Conservation (phyloP, 2,888 invertebrate species). For the Agriopis marginaria region DNA sequence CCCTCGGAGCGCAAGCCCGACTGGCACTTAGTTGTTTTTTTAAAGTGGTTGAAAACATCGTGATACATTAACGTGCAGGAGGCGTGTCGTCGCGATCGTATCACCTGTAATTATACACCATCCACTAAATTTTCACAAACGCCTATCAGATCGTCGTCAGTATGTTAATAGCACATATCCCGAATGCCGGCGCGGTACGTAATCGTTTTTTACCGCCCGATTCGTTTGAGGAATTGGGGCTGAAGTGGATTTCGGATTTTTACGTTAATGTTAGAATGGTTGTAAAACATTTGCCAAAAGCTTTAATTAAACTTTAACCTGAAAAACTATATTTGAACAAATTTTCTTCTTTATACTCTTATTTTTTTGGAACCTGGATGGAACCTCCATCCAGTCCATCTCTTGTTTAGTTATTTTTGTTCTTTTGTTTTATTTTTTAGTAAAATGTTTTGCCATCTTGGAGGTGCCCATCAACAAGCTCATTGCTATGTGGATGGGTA, state of each 20-base stretch:
- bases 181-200: slow-evolving; percentile 67
- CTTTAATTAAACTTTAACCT: no score
- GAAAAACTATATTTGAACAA: no score
- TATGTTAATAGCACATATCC: slow-evolving; percentile 80
- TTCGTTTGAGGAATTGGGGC: slow-evolving; percentile 30
- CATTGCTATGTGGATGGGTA: no score
- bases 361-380: no score
- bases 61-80: slow-evolving; percentile 61
- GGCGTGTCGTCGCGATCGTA: slow-evolving; percentile 74
- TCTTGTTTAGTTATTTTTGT: no score
- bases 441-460: no score
- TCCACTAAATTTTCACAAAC: slow-evolving; percentile 82
- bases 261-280: slow-evolving; percentile 20
- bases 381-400: no score
- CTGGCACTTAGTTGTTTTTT: no score
- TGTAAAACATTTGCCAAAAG: not conserved
- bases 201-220: slow-evolving; percentile 58
- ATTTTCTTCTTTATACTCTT: no score
- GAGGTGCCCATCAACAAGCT: no score
- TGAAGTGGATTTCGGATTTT: slow-evolving; percentile 20
- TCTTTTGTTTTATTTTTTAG: no score
- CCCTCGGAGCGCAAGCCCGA: no score
- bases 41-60: slow-evolving; percentile 43
- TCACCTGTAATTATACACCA: slow-evolving; percentile 76
- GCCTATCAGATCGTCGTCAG: slow-evolving; percentile 74